A percentile compares a stretch with the other conserved stretches of the same genome.
These are phyloP conservation scores for Caracal caracal DNA, from an alignment of 2,113 vertebrate genomes.

Conservation along the genomic window DNA sequence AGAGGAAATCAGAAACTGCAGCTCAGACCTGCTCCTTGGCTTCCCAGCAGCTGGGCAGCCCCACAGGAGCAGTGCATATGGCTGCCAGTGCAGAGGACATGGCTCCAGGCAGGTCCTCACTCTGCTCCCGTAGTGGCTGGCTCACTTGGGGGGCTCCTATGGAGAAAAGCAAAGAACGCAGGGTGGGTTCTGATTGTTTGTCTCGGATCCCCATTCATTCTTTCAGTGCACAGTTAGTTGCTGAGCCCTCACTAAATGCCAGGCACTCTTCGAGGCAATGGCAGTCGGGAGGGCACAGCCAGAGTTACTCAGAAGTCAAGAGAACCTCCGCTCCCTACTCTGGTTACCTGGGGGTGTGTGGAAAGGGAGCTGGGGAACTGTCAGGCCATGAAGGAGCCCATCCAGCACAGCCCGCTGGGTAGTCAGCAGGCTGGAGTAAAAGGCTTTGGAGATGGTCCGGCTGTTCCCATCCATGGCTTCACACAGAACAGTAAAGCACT, in stretches of 20 bases:
- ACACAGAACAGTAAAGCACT: conserved; percentile 86
- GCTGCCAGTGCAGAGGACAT: conserved; percentile 81
- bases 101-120: conserved; percentile 59
- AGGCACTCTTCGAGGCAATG: background rate
- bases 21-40: conserved; percentile 86
- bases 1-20: background rate
- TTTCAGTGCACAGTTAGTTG: background rate
- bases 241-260: background rate
- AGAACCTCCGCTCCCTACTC: background rate
- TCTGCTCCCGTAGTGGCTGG: conserved; percentile 64
- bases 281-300: background rate
- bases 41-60: conserved; percentile 76
- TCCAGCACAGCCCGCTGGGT: conserved; percentile 78
- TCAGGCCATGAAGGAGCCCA: conserved; percentile 79
- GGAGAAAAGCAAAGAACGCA: background rate
- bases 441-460: conserved; percentile 72
- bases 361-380: conserved; percentile 66
- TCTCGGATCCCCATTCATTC: background rate
- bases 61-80: conserved; percentile 80
- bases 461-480: conserved; percentile 79
- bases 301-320: background rate
- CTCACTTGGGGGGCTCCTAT: conserved; percentile 71
- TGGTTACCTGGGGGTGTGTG: conserved; percentile 79
- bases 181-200: background rate
- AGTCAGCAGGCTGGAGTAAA: conserved; percentile 83